A percentile compares a stretch with the other conserved stretches of the same genome.
phyloP scores from a whole-genome alignment of 2,113 vertebrate species.

The Leuciscus idus region DNA sequence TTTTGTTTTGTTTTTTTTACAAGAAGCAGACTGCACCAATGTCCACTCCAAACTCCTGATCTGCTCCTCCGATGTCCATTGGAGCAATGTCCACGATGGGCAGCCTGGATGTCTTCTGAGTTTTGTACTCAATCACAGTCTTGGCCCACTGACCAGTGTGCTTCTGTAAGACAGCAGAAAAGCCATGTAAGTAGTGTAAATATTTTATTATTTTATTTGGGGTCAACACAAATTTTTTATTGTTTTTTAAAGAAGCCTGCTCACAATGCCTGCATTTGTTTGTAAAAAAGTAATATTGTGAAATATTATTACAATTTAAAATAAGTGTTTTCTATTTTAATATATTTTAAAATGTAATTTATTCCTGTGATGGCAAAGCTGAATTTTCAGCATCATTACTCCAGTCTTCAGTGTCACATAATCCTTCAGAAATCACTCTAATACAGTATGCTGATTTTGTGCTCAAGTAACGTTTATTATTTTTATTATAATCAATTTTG shows the following conservation, averaged over 20 bases:
- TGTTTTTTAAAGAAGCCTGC: not conserved
- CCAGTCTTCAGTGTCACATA: not conserved
- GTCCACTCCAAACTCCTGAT: conserved; percentile 97
- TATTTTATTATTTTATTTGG: not conserved
- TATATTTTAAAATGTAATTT: not conserved
- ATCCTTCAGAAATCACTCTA: not conserved
- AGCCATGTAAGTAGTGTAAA: not conserved
- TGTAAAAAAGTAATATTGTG: not conserved
- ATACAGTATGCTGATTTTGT: not conserved
- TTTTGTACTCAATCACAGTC: conserved; percentile 95
- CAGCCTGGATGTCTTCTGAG: conserved; percentile 97
- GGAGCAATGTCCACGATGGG: conserved; percentile 97
- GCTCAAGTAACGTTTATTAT: not conserved
- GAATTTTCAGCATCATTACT: not conserved
- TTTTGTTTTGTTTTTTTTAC: conserved; percentile 79
- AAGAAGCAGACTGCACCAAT: conserved; percentile 98
- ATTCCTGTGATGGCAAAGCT: not conserved
- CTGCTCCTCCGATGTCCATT: conserved; percentile 94
- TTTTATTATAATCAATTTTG: not conserved
- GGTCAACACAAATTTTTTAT: not conserved
- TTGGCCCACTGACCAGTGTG: conserved; percentile 95
- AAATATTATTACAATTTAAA: not conserved
- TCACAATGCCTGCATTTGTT: not conserved
- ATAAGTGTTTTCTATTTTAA: not conserved
- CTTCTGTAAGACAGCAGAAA: conserved; percentile 77